Evolutionary conservation across 2,888 invertebrate genomes (phyloP), one percentile per base, ranked within the genome.

Genomic region (Apamea crenata): DNA sequence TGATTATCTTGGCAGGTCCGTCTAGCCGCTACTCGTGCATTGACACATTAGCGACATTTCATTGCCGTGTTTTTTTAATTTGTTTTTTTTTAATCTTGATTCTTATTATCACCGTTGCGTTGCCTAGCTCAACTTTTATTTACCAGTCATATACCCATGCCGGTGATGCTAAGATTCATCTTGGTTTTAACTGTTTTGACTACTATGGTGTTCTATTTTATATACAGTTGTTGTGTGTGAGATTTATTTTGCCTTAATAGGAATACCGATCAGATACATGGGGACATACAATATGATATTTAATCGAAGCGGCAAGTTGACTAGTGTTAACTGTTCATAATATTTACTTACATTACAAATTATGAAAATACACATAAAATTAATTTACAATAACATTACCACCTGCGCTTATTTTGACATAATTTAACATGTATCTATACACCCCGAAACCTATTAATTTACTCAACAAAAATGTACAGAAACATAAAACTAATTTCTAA

Each of bases 1-100:
- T 97, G 98, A 98, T 97, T 97, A 97, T 95, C 98, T 98, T 96
- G 98, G 98, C 97, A 98, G 98, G 98, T 98, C 97, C 97, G 97
- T 96, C 92, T 91, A 89, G 89, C 89, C 86, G 89, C 88, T 85
- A 89, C 82, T 85, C 87, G 89, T 88, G 92, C 89, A 86, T 89
- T 88, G 90, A 89, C 90, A 90, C 88, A 88, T 79, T 91, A 92
- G 91, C 92, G 91, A 91, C 89, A 87, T 92, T 88, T 90, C 89
- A 91, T 92, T 88, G 84, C 87, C 88, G 89, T 92, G 90, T 91
- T 93, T 87, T 92, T 88, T 89, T 44, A 10, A 7, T 90, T 91
- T 88, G 85, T 85, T 89, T 87, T 83, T 87, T 83, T 87, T 80
- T 88, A 82, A 88, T 74, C 71, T 84, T 88, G 86, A 87, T 86